These are phyloP conservation scores for Orchesella flavescens DNA, from an alignment of 2,888 invertebrate genomes.

Conservation along the genomic window DNA sequence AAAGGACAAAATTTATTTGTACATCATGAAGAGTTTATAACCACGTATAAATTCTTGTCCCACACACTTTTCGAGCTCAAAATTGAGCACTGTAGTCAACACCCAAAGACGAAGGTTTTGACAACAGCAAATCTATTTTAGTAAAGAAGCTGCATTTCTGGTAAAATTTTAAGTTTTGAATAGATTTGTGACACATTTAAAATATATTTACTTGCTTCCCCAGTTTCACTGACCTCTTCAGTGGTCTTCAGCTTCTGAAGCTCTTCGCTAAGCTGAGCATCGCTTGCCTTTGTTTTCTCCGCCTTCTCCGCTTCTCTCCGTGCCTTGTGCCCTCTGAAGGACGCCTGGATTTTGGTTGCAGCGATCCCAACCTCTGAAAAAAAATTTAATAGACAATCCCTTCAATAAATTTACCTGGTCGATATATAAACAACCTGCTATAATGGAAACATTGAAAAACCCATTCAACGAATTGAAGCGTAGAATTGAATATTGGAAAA, in stretches of 20 bases:
- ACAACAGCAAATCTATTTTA: no score
- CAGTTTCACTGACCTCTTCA: slow-evolving; percentile 60
- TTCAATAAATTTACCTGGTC: neutral
- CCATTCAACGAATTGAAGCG: no score
- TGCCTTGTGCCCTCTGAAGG: slow-evolving; percentile 91
- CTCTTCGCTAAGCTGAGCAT: slow-evolving; percentile 71
- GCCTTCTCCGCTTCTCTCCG: slow-evolving; percentile 80
- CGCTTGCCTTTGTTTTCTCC: slow-evolving; percentile 71
- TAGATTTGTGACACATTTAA: neutral
- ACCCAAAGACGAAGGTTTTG: no score
- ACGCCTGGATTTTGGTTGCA: slow-evolving; percentile 92
- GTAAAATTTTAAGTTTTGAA: neutral
- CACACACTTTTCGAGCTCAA: no score
- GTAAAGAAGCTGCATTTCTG: no score
- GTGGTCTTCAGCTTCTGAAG: slow-evolving; percentile 70
- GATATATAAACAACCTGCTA: no score
- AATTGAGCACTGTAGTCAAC: no score
- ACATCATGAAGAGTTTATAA: no score
- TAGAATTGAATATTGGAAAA: no score
- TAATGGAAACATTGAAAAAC: no score
- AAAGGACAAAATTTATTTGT: no score
- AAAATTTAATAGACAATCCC: slow-evolving; percentile 33
- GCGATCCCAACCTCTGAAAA: slow-evolving; percentile 85
- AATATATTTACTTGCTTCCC: neutral
- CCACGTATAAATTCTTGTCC: no score